These are phyloP conservation scores for Danio choprae DNA, from an alignment of 2,797 vertebrate genomes.

Conservation along the genomic window DNA sequence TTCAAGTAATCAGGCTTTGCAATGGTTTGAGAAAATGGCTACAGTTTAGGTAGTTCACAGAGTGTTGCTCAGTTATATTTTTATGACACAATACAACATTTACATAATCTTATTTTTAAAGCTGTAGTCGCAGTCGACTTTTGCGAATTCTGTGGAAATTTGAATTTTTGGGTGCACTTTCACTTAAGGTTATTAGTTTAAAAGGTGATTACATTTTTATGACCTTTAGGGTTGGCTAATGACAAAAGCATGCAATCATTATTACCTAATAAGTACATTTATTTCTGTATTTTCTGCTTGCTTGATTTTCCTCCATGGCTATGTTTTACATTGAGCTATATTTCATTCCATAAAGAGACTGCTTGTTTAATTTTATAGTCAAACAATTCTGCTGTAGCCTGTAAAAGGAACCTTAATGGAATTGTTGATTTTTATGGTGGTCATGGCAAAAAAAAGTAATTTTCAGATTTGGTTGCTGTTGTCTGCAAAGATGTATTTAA, in stretches of 20 bases:
- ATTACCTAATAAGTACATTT: conserved; percentile 36
- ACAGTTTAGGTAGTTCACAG: neutral
- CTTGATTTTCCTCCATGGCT: neutral
- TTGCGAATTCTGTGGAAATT: neutral
- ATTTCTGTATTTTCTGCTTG: conserved; percentile 18
- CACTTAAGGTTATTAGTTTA: conserved; percentile 38
- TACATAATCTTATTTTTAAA: neutral
- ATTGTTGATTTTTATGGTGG: neutral
- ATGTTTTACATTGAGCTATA: neutral
- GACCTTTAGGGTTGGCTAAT: conserved; percentile 49
- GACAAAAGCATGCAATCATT: conserved; percentile 46
- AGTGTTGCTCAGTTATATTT: neutral
- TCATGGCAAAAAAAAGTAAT: neutral
- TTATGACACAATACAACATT: neutral
- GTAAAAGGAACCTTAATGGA: neutral
- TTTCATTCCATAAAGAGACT: conserved; percentile 30
- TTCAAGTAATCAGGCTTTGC: neutral
- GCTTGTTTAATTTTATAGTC: conserved; percentile 30
- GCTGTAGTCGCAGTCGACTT: neutral
- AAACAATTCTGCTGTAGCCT: neutral
- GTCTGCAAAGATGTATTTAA: neutral
- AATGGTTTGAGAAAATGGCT: neutral
- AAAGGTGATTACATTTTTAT: conserved; percentile 33
- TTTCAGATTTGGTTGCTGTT: conserved; percentile 1
- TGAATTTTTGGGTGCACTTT: conserved; percentile 28